Base-by-base conservation (phyloP, 2,888 invertebrate genomes). In the Crossocerus cetratus region DNA sequence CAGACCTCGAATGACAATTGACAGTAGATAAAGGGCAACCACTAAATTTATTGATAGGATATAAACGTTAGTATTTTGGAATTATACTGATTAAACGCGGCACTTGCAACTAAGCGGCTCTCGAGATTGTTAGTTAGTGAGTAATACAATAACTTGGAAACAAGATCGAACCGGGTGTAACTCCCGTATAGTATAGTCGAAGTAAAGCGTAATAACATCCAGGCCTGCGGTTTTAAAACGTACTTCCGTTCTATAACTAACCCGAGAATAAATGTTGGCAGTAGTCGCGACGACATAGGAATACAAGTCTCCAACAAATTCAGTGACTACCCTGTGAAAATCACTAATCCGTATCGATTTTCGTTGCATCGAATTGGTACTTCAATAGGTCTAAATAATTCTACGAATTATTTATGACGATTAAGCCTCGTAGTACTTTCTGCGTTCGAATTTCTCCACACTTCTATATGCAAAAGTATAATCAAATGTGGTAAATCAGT, bases 361-460 rank as follows among this genome's bases (percentile, higher is more conserved):
- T 74, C 71, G 71, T 74, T 74, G 74, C 66, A 71, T 74, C 56
- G 22, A 18, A 20, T 67, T 74, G 64, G 54, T 43, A 56, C 21
- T 11, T 20, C 67, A 63, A 49, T 21, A 57, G 3, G n/a, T 11
- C 53, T 65, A 63, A 63, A 62, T 74, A 65, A 65, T 58, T 69
- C 44, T 60, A 53, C 16, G 22, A 11, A 43, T 59, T 53, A 22
- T 45, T 68, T 53, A 22, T 45, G 65, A 16, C 43, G 62, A 62
- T 32, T 62, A 58, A 16, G 58, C n/a, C n/a, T 14, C 13, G 2
- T 20, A 53, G n/a, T 11, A 45, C 32, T 16, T 44, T 5, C n/a
- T n/a, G n/a, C n/a, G n/a, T n/a, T n/a, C n/a, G n/a, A n/a, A n/a
- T n/a, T n/a, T n/a, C 3, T 4, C 21, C 22, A 16, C 18, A 56